A percentile compares a stretch with the other conserved stretches of the same genome.
phyloP scores from a whole-genome alignment of 2,888 invertebrate genomes.

The Brachyptera putata region DNA sequence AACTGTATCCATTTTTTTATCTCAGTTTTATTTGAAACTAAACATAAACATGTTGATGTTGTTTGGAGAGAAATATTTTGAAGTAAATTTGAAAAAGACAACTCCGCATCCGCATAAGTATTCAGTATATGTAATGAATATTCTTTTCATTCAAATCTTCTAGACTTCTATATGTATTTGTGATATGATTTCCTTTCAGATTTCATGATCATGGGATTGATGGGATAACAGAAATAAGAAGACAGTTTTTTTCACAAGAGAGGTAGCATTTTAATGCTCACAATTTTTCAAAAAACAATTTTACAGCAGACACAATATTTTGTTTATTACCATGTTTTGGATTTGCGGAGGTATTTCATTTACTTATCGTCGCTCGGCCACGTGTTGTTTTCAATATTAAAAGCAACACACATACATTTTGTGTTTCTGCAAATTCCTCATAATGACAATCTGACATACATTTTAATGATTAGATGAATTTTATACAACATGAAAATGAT shows the following conservation, averaged over 20 bases:
- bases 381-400: slow-evolving; percentile 25
- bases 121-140: too few species aligned
- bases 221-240: too few species aligned
- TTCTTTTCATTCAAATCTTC: too few species aligned
- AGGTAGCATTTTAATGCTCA: slow-evolving; percentile 37
- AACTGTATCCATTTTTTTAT: too few species aligned
- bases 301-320: slow-evolving; percentile 30
- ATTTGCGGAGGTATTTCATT: slow-evolving; percentile 31
- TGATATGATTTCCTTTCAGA: too few species aligned
- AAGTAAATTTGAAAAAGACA: too few species aligned
- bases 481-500: slow-evolving; percentile 26
- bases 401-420: slow-evolving; percentile 25
- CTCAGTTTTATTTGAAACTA: too few species aligned
- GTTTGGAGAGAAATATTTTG: too few species aligned
- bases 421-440: slow-evolving; percentile 11
- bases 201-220: too few species aligned
- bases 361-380: slow-evolving; percentile 18
- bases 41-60: too few species aligned
- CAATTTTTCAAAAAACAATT: slow-evolving; percentile 34
- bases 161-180: too few species aligned
- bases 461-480: slow-evolving; percentile 25
- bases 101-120: too few species aligned
- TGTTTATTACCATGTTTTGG: slow-evolving; percentile 30
- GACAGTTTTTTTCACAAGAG: slow-evolving; percentile 36
- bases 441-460: slow-evolving; percentile 26